phyloP scores from a whole-genome alignment of 2,888 invertebrate genomes.

The Sesia bembeciformis region DNA sequence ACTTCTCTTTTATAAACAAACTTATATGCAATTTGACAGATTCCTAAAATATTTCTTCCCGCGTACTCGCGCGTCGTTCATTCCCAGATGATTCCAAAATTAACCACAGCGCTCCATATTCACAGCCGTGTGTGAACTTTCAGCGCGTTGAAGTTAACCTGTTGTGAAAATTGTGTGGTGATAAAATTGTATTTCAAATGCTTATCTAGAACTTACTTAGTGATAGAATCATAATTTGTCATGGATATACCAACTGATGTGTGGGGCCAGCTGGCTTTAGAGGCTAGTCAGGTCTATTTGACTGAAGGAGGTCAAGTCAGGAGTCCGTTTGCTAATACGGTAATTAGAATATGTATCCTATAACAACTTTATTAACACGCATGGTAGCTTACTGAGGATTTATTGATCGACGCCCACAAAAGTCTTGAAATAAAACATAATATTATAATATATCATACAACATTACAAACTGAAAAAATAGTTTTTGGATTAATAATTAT shows the following conservation, averaged over 20 bases:
- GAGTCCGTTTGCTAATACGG: conserved; percentile 90
- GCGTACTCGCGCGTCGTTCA: conserved; percentile 24
- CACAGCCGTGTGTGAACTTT: conserved; percentile 39
- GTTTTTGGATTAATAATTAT: too few relatives aligned
- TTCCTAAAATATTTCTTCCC: conserved; percentile 33
- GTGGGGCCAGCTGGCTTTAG: conserved; percentile 91
- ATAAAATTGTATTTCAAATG: conserved; percentile 20
- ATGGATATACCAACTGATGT: conserved; percentile 86
- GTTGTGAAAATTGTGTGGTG: conserved; percentile 15
- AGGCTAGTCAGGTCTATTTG: conserved; percentile 89
- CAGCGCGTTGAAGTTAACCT: conserved; percentile 37
- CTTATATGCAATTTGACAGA: conserved; percentile 11
- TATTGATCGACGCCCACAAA: too few relatives aligned
- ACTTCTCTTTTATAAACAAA: conserved; percentile 17
- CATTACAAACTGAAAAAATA: too few relatives aligned
- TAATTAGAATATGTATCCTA: conserved; percentile 44
- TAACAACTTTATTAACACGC: too few relatives aligned
- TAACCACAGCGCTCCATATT: conserved; percentile 61
- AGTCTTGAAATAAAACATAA: too few relatives aligned
- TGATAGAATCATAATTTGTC: conserved; percentile 17
- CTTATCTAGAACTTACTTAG: conserved; percentile 25
- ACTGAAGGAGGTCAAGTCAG: conserved; percentile 85
- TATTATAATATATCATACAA: too few relatives aligned
- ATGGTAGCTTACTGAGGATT: too few relatives aligned
- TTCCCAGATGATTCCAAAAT: conserved; percentile 68